A percentile compares a stretch with the other conserved stretches of the same genome.
Evolutionary conservation across 2,888 invertebrate genomes (phyloP).

Genomic region (Conchocele bisecta): DNA sequence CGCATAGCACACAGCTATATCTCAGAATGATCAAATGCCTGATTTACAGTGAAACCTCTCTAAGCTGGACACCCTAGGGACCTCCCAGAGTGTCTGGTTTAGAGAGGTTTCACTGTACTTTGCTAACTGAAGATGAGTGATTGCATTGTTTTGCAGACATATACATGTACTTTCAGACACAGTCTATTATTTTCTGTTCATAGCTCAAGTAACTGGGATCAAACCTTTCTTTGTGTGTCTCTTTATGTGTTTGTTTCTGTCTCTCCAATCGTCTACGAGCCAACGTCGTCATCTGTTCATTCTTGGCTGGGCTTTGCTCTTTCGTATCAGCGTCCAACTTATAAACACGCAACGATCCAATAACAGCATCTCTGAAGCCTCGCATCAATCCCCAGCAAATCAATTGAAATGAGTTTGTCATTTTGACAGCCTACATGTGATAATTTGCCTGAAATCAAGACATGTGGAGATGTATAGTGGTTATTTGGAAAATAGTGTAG

Average conservation of each 20-base stretch:
- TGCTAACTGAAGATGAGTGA: too few relatives aligned
- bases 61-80: too few relatives aligned
- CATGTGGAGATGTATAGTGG: neutral
- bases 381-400: constrained; percentile 58
- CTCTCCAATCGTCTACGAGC: constrained; percentile 71
- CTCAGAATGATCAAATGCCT: too few relatives aligned
- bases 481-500: neutral
- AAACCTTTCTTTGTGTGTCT: constrained; percentile 11
- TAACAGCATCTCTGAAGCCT: constrained; percentile 69
- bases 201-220: neutral
- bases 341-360: constrained; percentile 66
- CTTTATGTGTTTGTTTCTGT: constrained; percentile 49
- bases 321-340: constrained; percentile 57
- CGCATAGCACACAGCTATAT: too few relatives aligned
- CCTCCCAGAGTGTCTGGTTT: too few relatives aligned
- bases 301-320: constrained; percentile 27
- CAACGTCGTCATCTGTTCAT: constrained; percentile 68
- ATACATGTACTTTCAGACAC: too few relatives aligned
- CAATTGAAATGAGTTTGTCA: constrained; percentile 63
- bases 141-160: too few relatives aligned
- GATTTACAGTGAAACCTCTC: too few relatives aligned
- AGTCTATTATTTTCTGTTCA: neutral
- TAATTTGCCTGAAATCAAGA: neutral
- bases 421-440: constrained; percentile 37
- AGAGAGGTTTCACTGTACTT: too few relatives aligned